phyloP scores from a whole-genome alignment of 2,113 vertebrate species.

The Trogon melanurus region DNA sequence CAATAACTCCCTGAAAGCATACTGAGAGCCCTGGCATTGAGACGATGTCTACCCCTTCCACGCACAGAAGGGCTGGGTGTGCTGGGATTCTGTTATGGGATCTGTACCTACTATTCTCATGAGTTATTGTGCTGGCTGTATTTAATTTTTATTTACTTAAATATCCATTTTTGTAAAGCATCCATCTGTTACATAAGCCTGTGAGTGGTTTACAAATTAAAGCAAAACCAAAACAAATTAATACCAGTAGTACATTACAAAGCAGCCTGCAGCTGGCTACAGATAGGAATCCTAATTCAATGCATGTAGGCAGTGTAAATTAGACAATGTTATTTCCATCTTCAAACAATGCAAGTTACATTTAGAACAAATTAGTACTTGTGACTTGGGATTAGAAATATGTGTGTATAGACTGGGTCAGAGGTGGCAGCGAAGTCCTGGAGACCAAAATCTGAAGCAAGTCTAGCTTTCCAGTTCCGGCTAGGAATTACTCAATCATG shows the following conservation, averaged over 20 bases:
- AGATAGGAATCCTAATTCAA: constrained; percentile 6
- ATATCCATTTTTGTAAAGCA: neutral
- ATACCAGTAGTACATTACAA: neutral
- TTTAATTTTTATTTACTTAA: constrained; percentile 32
- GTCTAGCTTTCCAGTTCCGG: neutral
- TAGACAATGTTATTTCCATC: neutral
- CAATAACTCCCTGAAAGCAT: neutral
- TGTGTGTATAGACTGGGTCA: neutral
- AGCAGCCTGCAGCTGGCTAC: neutral
- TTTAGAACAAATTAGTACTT: neutral
- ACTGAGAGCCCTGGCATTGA: accelerated
- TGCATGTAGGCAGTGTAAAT: neutral
- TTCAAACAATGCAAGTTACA: neutral
- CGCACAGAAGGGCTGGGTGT: neutral
- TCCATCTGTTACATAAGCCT: constrained; percentile 3
- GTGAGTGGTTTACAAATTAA: constrained; percentile 41
- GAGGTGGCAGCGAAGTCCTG: neutral
- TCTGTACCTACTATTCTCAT: neutral
- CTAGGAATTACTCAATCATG: neutral
- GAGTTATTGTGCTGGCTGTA: neutral
- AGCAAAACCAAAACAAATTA: constrained; percentile 26
- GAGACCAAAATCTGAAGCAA: neutral
- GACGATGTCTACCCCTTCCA: neutral
- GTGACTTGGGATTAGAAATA: neutral
- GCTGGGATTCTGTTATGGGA: neutral